These are phyloP conservation scores for Acanthosepion lycidas DNA, from an alignment of 2,888 invertebrate species.

Conservation along the genomic window DNA sequence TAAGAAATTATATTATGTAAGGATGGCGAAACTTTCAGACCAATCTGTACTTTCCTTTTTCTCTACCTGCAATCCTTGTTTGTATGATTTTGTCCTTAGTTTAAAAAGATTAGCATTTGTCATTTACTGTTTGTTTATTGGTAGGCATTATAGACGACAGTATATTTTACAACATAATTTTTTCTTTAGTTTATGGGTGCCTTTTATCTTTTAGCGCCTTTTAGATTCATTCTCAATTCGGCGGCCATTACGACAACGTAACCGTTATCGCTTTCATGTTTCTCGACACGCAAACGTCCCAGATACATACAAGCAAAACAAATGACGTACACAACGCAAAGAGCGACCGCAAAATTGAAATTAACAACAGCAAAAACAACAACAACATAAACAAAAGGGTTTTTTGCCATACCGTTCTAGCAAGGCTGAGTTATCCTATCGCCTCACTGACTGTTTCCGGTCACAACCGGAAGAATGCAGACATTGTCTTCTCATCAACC, in stretches of 20 bases:
- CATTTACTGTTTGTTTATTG: neutral
- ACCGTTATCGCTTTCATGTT: neutral
- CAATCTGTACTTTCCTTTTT: too few relatives aligned
- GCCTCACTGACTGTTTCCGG: slow-evolving; percentile 34
- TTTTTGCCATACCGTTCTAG: neutral
- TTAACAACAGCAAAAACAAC: neutral
- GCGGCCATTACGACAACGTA: neutral
- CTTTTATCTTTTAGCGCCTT: neutral
- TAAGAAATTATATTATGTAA: too few relatives aligned
- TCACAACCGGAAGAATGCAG: neutral
- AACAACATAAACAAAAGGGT: neutral
- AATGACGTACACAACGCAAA: neutral
- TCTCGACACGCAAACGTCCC: neutral
- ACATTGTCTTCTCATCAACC: neutral
- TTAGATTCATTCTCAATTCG: neutral
- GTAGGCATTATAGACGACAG: neutral
- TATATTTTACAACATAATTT: neutral
- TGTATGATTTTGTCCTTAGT: neutral
- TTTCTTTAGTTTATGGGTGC: neutral
- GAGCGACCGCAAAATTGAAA: neutral
- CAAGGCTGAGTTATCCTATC: neutral
- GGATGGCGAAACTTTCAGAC: too few relatives aligned
- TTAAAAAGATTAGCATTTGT: neutral
- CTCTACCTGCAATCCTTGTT: neutral
- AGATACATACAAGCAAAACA: neutral